Base-by-base conservation (phyloP, 2,113 vertebrate species). In the human (Homo sapiens) region DNA sequence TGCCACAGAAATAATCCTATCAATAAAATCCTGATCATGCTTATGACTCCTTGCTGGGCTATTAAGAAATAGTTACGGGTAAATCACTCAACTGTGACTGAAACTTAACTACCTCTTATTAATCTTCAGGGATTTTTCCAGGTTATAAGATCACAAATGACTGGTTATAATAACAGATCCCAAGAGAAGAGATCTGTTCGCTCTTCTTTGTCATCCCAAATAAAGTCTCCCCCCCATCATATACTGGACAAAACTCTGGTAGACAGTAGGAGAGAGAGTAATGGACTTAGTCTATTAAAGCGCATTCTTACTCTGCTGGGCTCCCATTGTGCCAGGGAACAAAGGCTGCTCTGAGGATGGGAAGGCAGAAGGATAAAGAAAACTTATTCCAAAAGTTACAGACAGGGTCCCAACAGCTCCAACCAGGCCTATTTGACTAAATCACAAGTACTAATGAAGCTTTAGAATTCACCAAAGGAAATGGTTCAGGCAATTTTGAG, bases 1-100 rank as follows among this genome's bases (percentile, higher is more conserved):
- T 73, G 22, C 89, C 91, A 84, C 73, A 81, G 61, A 86, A 97
- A 93, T 90, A 85, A 97, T 90, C 25, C 57, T 59, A 96, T 68
- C 64, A 78, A 86, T 75, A 52, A 93, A 90, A 55, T 20, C 50
- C 75, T 73, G 72, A 75, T 83, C 55, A 38, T 35, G 64, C 13
- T 94, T 87, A 52, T n/a, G 23, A 55, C 11, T 90, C 84, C 87
- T 96, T 97, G 90, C 88, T 96, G 93, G 57, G 16, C 52, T 85
- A 72, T 90, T 90, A 81, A 59, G 40, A 83, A 93, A 78, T 81
- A 66, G n/a, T 73, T 88, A 11, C 0, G 14, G 48, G 45, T 72
- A 25, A 96, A 83, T 85, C 52, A 79, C 43, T 90, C 72, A 81
- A 81, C 25, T 75, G 70, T 94, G 78, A 95, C 88, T n/a, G 66